Conservation (phyloP, 2,113 vertebrate species). For the Hippocampus comes region DNA sequence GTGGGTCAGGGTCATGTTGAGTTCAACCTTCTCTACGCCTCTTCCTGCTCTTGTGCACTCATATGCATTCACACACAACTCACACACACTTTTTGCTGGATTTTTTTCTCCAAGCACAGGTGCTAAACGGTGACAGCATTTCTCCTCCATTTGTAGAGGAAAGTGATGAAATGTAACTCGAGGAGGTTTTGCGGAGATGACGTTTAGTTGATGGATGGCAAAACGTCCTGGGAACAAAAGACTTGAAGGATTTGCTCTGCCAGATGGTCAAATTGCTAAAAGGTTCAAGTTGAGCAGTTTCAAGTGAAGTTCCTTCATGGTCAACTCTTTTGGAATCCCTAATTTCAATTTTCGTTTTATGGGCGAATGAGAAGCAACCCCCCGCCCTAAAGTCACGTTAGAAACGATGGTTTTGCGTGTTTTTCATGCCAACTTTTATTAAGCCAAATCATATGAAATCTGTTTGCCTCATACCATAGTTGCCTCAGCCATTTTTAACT, state of each 20-base stretch:
- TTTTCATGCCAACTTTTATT: no score
- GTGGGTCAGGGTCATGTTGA: constrained; percentile 55
- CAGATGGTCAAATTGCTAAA: neutral
- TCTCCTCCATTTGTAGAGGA: neutral
- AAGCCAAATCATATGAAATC: no score
- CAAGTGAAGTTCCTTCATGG: no score
- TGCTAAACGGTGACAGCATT: neutral
- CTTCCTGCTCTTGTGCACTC: constrained; percentile 27
- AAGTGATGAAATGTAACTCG: neutral
- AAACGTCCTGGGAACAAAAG: neutral
- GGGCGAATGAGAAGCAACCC: no score
- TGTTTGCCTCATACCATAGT: no score
- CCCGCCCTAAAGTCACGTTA: neutral
- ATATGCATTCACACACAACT: constrained; percentile 6
- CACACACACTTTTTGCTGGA: neutral
- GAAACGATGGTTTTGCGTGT: neutral
- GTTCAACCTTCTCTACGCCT: constrained; percentile 24
- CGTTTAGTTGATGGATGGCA: neutral
- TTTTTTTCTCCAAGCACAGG: neutral
- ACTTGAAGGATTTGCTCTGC: neutral
- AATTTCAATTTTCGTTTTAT: no score
- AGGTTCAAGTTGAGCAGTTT: neutral
- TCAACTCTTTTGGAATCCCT: no score
- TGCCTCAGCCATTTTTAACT: no score
- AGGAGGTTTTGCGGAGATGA: neutral